phyloP scores from a whole-genome alignment of 1,140 invertebrate species.

The Leguminivora glycinivorella region DNA sequence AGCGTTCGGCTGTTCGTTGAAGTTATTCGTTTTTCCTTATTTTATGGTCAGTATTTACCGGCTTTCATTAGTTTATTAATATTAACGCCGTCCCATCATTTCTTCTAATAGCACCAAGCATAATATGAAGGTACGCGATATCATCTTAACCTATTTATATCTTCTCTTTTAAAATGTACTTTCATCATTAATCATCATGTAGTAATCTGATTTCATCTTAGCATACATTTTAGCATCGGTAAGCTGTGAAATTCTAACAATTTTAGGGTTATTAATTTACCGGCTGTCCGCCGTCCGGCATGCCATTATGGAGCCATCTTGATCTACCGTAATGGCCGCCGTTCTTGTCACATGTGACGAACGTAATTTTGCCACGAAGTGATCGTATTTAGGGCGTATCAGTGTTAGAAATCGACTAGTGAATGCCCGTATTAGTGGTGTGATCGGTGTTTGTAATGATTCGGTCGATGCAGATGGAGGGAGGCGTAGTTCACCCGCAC shows the following conservation, averaged over 20 bases:
- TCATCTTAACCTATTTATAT: constrained; percentile 27
- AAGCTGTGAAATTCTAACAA: background rate
- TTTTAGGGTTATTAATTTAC: constrained; percentile 24
- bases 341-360: constrained; percentile 19
- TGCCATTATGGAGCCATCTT: constrained; percentile 21
- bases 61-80: constrained; percentile 11
- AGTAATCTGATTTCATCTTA: background rate
- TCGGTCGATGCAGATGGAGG: constrained; percentile 59
- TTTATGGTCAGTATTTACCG: constrained; percentile 9
- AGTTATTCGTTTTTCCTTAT: constrained; percentile 4
- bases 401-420: background rate
- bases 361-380: constrained; percentile 1
- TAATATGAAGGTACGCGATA: constrained; percentile 21
- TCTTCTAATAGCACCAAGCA: background rate
- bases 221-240: background rate
- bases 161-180: background rate
- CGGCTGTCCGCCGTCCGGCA: constrained; percentile 2
- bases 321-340: constrained; percentile 22
- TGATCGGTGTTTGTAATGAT: constrained; percentile 1
- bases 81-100: background rate
- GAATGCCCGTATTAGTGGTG: background rate
- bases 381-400: background rate
- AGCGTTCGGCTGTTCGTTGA: constrained; percentile 6
- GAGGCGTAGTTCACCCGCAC: constrained; percentile 66
- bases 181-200: background rate